Base-by-base conservation (phyloP, 2,797 vertebrate genomes). In the Protonibea diacanthus region DNA sequence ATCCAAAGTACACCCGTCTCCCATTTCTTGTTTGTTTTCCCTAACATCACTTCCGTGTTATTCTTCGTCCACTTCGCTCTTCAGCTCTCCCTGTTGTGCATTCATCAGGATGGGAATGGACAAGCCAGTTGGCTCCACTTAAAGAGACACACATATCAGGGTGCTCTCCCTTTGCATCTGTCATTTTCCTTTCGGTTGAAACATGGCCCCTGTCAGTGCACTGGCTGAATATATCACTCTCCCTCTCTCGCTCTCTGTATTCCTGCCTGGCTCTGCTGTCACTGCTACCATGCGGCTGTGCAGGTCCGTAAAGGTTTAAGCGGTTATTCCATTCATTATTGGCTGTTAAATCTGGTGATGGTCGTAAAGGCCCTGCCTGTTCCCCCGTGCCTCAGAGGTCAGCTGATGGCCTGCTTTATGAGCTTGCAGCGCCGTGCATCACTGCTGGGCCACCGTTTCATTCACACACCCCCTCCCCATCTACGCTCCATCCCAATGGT, bases 351-450 rank as follows among this genome's bases (percentile, higher is more conserved):
- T 95, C 95, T 93, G 92, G 94, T 91, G 95, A 95, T 94, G 95
- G 93, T 95, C 95, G 93, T 96, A 96, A 97, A 96, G 63, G 91
- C 94, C 90, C 94, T 88, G 94, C 89, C 93, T 94, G 95, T 95
- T 94, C 93, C 88, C 92, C 81, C 79, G 82, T 91, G 92, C 92
- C 94, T 92, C 95, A 90, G 95, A 97, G 96, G 97, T 97, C 96
- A 97, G 93, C 93, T 94, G 96, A 96, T 93, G 94, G 91, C 89
- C 94, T 94, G 93, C 94, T 97, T 97, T 97, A 97, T 96, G 97
- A 96, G 97, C 95, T 97, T 89, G 93, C 95, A 93, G 91, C 81
- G 92, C 95, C 91, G 91, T 96, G 96, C 96, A 96, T 98, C 96
- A 96, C 94, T 86, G 87, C 89, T 65, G 53, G 91, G 93, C 92